A percentile compares a stretch with the other conserved stretches of the same genome.
Evolutionary conservation across 1,140 invertebrate species (phyloP).

Genomic region (Episyrphus balteatus): DNA sequence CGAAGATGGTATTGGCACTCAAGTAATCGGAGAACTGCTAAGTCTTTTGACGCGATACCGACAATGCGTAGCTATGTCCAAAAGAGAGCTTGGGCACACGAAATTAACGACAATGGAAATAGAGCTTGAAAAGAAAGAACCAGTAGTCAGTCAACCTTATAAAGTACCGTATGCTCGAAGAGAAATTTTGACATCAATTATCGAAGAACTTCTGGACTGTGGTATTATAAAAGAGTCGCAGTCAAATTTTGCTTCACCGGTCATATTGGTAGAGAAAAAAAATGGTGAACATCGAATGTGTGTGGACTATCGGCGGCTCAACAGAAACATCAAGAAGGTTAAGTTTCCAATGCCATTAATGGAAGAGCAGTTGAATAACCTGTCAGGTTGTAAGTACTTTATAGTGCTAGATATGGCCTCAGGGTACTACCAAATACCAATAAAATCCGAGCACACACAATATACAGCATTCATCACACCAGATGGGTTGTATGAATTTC

Average conservation of each 20-base stretch:
- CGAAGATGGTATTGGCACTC: too few relatives aligned
- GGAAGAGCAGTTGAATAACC: slow-evolving; percentile 33
- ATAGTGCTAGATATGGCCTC: slow-evolving; percentile 35
- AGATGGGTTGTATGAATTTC: slow-evolving; percentile 24
- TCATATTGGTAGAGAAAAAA: slow-evolving; percentile 42
- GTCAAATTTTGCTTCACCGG: slow-evolving; percentile 37
- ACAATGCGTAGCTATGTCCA: too few relatives aligned
- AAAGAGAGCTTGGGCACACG: too few relatives aligned
- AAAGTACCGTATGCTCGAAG: slow-evolving; percentile 5
- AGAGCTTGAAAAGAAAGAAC: too few relatives aligned
- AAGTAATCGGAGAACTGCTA: too few relatives aligned
- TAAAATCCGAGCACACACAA: slow-evolving; percentile 16
- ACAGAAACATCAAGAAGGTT: slow-evolving; percentile 22
- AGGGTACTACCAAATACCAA: slow-evolving; percentile 37
- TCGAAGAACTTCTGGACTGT: slow-evolving; percentile 20
- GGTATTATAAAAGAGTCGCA: slow-evolving; percentile 34
- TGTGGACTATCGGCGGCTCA: slow-evolving; percentile 19
- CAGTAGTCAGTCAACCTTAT: slow-evolving; percentile 2
- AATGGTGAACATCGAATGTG: slow-evolving; percentile 15
- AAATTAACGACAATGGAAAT: too few relatives aligned
- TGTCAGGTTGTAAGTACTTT: slow-evolving; percentile 33
- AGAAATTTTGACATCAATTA: slow-evolving; percentile 5
- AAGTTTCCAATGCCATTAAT: slow-evolving; percentile 42
- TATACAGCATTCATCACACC: slow-evolving; percentile 13
- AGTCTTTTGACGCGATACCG: too few relatives aligned